Conservation (phyloP, 2,888 invertebrate genomes). For the Glomeris marginata region DNA sequence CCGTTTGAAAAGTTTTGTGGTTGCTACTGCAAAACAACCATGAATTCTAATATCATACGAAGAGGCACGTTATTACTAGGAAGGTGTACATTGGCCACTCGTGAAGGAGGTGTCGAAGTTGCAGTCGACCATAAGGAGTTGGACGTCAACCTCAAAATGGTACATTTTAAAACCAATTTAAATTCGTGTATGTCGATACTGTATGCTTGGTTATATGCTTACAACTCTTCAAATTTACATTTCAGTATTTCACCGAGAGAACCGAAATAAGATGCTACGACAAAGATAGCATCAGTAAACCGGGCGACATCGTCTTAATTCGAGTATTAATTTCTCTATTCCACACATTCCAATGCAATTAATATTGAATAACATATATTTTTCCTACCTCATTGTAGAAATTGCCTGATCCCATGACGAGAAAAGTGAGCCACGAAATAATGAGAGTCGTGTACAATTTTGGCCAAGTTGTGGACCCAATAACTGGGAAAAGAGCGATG, state of each 20-base stretch:
- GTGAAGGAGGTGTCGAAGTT: slow-evolving; percentile 36
- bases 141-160: slow-evolving; percentile 63
- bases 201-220: not conserved
- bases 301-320: slow-evolving; percentile 67
- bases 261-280: slow-evolving; percentile 61
- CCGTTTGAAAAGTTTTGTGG: no score
- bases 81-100: slow-evolving; percentile 1
- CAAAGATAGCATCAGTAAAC: slow-evolving; percentile 57
- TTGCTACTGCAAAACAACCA: no score
- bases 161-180: slow-evolving; percentile 27
- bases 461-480: slow-evolving; percentile 73
- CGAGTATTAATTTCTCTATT: slow-evolving; percentile 27
- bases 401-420: slow-evolving; percentile 53
- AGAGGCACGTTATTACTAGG: slow-evolving; percentile 7
- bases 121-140: slow-evolving; percentile 55
- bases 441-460: slow-evolving; percentile 61
- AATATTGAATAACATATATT: not conserved
- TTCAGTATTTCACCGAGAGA: slow-evolving; percentile 61
- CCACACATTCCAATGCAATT: not conserved
- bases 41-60: no score
- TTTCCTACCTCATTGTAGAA: slow-evolving; percentile 26
- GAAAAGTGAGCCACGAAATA: slow-evolving; percentile 61
- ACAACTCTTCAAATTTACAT: slow-evolving; percentile 20
- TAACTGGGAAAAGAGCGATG: slow-evolving; percentile 63
- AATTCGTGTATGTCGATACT: not conserved